Base-by-base conservation (phyloP, 2,888 invertebrate species). In the Melolontha melolontha region DNA sequence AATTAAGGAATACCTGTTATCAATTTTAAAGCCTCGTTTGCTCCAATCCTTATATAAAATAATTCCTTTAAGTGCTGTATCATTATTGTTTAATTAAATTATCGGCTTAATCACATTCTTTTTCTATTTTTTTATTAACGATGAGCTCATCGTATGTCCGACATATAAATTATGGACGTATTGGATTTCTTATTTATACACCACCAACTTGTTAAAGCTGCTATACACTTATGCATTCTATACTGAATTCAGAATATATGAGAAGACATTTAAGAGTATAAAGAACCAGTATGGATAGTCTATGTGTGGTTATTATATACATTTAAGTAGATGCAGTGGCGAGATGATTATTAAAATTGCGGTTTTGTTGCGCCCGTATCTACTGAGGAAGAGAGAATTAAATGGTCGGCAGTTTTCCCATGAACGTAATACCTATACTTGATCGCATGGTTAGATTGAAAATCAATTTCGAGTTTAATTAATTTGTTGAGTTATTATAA, bases 1-100 rank as follows among this genome's bases (percentile, higher is more conserved):
- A n/a, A n/a, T n/a, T n/a, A n/a, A n/a, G n/a, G n/a, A n/a, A n/a
- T n/a, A n/a, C n/a, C 22, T 66, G 63, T 22, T 51, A 51, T 51
- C 51, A n/a, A 51, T 34, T 51, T 51, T 51, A 29, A 51, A 34
- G 7, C 12, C 49, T 49, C 22, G 49, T 49, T 51, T 34, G 12
- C 51, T 51, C 51, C 22, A 22, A 22, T 39, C 39, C 52, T 14
- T 54, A 54, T 54, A 54, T 54, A 34, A 34, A 8, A 34, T 1
- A 1, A 34, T 27, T 39, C 57, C 12, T 5, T 44, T 74, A 74
- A 74, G 69, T 72, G 74, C 74, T 73, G 74, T 72, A 74, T 74
- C 74, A 73, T 74, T 74, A 74, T 72, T 70, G 64, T 73, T 74
- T 74, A 74, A 74, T 74, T 74, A 74, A 74, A 72, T 74, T 72